A percentile compares a stretch with the other conserved stretches of the same genome.
Evolutionary conservation across 2,888 invertebrate species (phyloP).

Genomic region (Eledone cirrhosa): DNA sequence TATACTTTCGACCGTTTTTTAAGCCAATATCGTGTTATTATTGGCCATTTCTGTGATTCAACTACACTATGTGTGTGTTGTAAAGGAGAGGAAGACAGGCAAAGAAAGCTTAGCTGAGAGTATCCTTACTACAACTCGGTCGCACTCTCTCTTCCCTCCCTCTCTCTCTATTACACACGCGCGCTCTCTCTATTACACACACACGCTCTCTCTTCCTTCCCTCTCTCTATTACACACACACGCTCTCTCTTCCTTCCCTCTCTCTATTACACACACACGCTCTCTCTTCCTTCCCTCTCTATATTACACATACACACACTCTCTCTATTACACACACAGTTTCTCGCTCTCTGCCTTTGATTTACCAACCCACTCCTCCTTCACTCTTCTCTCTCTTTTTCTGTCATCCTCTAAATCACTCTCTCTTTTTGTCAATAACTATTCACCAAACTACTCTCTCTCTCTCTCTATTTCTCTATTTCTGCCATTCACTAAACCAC

Average conservation of each 20-base stretch:
- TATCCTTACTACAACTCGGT: too few species aligned
- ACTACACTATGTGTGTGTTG: too few species aligned
- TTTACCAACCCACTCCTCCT: not conserved
- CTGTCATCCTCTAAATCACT: not conserved
- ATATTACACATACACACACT: not conserved
- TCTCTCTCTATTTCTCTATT: not conserved
- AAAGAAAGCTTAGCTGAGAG: too few species aligned
- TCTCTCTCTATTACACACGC: too few species aligned
- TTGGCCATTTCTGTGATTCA: too few species aligned
- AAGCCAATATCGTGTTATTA: not conserved
- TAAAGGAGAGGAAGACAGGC: too few species aligned
- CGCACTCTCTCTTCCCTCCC: not conserved
- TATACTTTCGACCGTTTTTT: slow-evolving; percentile 10
- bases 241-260: not conserved
- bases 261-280: not conserved
- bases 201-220: not conserved
- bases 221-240: not conserved
- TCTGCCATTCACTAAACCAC: not conserved
- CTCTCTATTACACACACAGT: not conserved
- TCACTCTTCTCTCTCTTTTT: not conserved
- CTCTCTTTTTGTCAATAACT: not conserved
- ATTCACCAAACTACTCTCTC: not conserved
- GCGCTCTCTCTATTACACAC: too few species aligned
- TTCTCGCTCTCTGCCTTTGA: not conserved
- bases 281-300: not conserved